Evolutionary conservation across 2,797 vertebrate species (phyloP).

Genomic region (Alca torda): DNA sequence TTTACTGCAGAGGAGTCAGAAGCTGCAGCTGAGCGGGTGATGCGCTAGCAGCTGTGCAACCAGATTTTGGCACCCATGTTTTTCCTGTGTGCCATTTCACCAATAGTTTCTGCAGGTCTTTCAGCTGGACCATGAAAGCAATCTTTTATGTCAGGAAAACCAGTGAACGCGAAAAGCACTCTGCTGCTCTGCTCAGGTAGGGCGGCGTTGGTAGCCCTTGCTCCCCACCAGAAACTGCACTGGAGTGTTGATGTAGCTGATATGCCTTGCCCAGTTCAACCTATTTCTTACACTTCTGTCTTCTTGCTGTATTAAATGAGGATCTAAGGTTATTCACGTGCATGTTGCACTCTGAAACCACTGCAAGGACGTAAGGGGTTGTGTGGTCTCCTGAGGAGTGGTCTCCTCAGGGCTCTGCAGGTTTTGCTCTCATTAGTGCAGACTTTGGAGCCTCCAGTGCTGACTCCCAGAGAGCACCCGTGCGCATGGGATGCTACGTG

Average conservation of each 20-base stretch:
- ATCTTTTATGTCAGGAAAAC: background rate
- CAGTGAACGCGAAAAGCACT: background rate
- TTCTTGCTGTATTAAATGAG: background rate
- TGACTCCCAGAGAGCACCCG: background rate
- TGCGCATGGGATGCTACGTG: no score
- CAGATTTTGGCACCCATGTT: background rate
- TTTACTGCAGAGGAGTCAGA: background rate
- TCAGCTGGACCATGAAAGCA: background rate
- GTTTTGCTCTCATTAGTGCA: background rate
- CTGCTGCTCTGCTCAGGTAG: background rate
- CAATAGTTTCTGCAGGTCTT: background rate
- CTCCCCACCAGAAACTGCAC: background rate
- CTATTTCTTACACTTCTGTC: background rate
- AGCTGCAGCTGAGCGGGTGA: background rate
- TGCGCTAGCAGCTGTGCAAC: fast-evolving
- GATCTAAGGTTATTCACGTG: background rate
- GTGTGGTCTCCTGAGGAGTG: background rate
- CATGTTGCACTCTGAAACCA: background rate
- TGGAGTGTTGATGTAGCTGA: background rate
- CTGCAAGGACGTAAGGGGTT: fast-evolving
- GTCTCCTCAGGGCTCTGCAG: background rate
- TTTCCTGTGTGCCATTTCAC: background rate
- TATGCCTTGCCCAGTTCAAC: background rate
- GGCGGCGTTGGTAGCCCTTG: background rate
- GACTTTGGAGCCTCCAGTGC: background rate